These are phyloP conservation scores for Drosophila bipectinata DNA, from an alignment of 1,140 invertebrate genomes.

Conservation along the genomic window DNA sequence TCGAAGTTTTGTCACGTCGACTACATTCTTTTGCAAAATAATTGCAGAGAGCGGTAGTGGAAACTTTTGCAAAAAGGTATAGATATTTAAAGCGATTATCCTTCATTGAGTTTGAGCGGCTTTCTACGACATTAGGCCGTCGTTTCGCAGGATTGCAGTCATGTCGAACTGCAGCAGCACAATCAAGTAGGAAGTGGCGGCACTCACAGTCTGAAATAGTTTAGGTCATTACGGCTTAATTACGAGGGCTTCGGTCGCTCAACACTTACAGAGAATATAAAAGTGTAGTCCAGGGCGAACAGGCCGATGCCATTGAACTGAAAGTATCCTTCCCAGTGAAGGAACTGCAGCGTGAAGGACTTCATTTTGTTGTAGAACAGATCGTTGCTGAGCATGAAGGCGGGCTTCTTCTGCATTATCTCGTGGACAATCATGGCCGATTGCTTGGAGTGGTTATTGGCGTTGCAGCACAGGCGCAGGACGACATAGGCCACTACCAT, in stretches of 20 bases:
- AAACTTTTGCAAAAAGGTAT: neutral
- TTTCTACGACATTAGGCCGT: slow-evolving; percentile 67
- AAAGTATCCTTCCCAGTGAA: slow-evolving; percentile 82
- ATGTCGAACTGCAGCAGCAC: slow-evolving; percentile 83
- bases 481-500: slow-evolving; percentile 81
- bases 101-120: slow-evolving; percentile 33
- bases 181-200: slow-evolving; percentile 83
- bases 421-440: slow-evolving; percentile 83
- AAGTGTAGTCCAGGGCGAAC: slow-evolving; percentile 81
- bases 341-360: slow-evolving; percentile 79
- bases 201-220: slow-evolving; percentile 78
- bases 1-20: neutral
- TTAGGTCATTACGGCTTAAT: neutral
- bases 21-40: neutral
- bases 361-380: slow-evolving; percentile 83
- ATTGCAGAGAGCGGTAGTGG: slow-evolving; percentile 2
- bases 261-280: slow-evolving; percentile 79
- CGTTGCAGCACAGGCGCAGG: slow-evolving; percentile 75
- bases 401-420: slow-evolving; percentile 83
- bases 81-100: neutral
- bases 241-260: neutral
- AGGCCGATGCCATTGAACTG: slow-evolving; percentile 82
- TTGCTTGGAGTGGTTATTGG: slow-evolving; percentile 78
- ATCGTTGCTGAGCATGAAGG: slow-evolving; percentile 82
- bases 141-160: slow-evolving; percentile 73